phyloP scores from a whole-genome alignment of 2,113 vertebrate genomes.

The Paedocypris sp. region DNA sequence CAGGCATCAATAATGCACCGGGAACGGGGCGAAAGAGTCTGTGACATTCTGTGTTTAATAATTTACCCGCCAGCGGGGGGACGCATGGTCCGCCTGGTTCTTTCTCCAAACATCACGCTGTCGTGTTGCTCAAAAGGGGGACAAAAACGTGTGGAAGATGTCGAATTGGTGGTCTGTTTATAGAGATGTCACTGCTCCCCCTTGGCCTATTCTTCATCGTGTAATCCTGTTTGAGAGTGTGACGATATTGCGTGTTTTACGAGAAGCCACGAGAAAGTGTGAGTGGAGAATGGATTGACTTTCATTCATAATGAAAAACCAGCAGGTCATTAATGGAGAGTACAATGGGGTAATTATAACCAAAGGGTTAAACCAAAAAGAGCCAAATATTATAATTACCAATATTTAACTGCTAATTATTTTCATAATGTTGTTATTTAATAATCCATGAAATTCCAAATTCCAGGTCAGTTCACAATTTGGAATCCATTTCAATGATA shows the following conservation, averaged over 20 bases:
- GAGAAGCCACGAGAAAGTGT: neutral
- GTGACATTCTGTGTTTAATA: conserved; percentile 48
- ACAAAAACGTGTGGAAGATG: conserved; percentile 2
- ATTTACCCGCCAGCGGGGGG: conserved; percentile 54
- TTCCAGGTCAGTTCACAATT: no score
- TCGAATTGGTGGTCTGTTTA: conserved; percentile 29
- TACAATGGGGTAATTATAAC: no score
- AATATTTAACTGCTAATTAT: no score
- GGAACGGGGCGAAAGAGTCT: conserved; percentile 52
- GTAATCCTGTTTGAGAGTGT: conserved; percentile 41
- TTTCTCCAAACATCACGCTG: conserved; percentile 45
- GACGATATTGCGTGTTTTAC: neutral
- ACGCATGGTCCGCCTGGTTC: conserved; percentile 50
- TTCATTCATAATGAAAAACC: no score
- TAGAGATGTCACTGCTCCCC: conserved; percentile 52
- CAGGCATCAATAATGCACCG: conserved; percentile 63
- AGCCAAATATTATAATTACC: no score
- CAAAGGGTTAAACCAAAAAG: no score
- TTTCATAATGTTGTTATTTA: no score
- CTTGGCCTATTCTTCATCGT: conserved; percentile 53
- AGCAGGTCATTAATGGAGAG: no score
- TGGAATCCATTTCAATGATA: no score
- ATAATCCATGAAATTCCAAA: no score
- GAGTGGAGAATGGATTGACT: neutral
- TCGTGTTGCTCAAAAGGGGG: conserved; percentile 36